A percentile compares a stretch with the other conserved stretches of the same genome.
Conservation (phyloP, 2,888 invertebrate genomes). For the Phyto melanocephala region DNA sequence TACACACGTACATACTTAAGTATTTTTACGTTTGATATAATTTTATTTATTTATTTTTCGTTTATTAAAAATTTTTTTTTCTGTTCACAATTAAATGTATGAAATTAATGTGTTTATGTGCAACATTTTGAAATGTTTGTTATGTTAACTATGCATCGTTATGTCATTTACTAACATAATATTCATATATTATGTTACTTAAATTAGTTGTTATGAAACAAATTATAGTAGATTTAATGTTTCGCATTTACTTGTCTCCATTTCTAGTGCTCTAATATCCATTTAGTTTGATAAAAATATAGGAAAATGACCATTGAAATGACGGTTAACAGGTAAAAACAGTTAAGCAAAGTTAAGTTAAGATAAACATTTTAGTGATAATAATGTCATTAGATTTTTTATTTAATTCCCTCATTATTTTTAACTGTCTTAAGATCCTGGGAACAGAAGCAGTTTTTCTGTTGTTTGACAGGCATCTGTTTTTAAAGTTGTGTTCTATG, state of each 20-base stretch:
- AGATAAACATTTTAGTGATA: constrained; percentile 33
- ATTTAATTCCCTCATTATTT: constrained; percentile 36
- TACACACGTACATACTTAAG: background rate
- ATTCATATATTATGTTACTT: constrained; percentile 64
- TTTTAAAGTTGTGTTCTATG: no score
- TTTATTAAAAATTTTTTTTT: background rate
- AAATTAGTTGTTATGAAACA: constrained; percentile 63
- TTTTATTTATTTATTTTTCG: background rate
- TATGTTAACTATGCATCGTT: constrained; percentile 63
- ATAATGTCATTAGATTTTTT: constrained; percentile 36
- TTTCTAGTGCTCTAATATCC: background rate
- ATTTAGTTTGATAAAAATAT: background rate
- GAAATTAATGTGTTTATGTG: constrained; percentile 64
- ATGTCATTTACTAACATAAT: constrained; percentile 61
- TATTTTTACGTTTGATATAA: background rate
- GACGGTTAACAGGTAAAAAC: background rate
- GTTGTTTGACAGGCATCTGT: background rate
- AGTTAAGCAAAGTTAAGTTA: constrained; percentile 17
- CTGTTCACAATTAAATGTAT: constrained; percentile 43
- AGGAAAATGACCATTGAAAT: background rate
- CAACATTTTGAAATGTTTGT: constrained; percentile 64
- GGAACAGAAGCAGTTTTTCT: background rate
- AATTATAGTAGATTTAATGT: constrained; percentile 49
- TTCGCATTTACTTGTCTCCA: background rate
- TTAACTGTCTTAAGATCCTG: constrained; percentile 6